Conservation (phyloP, 2,888 invertebrate species). For the Listrodromus nycthemerus region DNA sequence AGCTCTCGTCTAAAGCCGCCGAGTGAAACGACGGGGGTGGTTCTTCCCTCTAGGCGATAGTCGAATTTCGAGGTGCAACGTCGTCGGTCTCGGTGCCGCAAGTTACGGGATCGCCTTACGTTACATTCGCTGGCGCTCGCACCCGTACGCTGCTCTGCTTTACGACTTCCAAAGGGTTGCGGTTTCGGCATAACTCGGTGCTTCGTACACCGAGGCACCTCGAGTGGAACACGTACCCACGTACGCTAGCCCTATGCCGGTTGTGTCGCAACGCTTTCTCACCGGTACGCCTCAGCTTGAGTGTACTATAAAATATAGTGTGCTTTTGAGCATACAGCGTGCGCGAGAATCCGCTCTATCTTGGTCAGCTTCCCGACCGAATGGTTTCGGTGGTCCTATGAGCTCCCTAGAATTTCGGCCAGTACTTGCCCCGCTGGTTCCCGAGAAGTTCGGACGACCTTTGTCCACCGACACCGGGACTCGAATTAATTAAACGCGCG, state of each 20-base stretch:
- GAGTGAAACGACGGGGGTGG: slow-evolving; percentile 45
- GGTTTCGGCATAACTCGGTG: slow-evolving; percentile 69
- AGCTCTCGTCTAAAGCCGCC: slow-evolving; percentile 62
- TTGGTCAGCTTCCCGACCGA: slow-evolving; percentile 52
- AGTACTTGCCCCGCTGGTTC: slow-evolving; percentile 36
- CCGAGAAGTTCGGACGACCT: slow-evolving; percentile 67
- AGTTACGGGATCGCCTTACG: slow-evolving; percentile 65
- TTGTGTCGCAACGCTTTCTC: slow-evolving; percentile 31
- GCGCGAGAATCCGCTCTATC: slow-evolving; percentile 36
- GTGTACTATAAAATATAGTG: slow-evolving; percentile 26
- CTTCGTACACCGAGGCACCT: slow-evolving; percentile 63
- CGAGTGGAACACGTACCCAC: slow-evolving; percentile 20
- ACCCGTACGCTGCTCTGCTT: slow-evolving; percentile 63
- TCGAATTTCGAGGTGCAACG: slow-evolving; percentile 62
- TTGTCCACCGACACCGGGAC: slow-evolving; percentile 65
- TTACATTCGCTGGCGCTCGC: slow-evolving; percentile 59
- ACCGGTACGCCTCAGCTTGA: slow-evolving; percentile 33
- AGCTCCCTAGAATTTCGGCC: slow-evolving; percentile 52
- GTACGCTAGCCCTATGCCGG: slow-evolving; percentile 10
- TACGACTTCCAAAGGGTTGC: slow-evolving; percentile 74
- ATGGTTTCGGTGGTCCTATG: slow-evolving; percentile 59
- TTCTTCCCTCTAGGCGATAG: slow-evolving; percentile 47
- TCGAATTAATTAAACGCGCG: slow-evolving; percentile 73
- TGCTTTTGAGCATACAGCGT: neutral
- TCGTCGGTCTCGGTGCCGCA: slow-evolving; percentile 47